Conservation (phyloP, 1,140 invertebrate species). For the Belonocnema kinseyi region DNA sequence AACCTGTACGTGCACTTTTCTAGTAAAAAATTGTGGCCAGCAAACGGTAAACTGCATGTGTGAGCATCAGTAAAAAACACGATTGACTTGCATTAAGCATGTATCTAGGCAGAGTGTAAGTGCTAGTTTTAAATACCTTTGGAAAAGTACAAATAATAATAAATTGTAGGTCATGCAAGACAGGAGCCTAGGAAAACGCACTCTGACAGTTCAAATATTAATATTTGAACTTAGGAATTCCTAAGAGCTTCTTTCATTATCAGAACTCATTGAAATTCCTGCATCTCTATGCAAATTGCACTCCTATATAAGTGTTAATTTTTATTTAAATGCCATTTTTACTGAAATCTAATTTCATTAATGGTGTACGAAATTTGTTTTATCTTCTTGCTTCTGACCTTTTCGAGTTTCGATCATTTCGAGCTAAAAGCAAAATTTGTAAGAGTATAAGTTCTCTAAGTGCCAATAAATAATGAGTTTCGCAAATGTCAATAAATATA, state of each 20-base stretch:
- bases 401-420: too few species aligned
- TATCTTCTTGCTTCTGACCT: too few species aligned
- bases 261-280: conserved; percentile 12
- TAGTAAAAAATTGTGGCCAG: conserved; percentile 9
- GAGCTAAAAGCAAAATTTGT: too few species aligned
- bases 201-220: conserved; percentile 6
- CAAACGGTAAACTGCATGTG: conserved; percentile 26
- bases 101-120: conserved; percentile 6
- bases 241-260: not conserved
- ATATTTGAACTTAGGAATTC: too few species aligned
- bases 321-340: not conserved
- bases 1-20: conserved; percentile 22
- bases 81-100: conserved; percentile 9
- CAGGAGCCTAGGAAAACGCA: not conserved
- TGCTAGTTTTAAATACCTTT: not conserved
- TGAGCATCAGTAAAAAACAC: conserved; percentile 15
- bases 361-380: too few species aligned
- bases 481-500: too few species aligned
- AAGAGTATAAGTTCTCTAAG: too few species aligned
- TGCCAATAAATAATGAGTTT: too few species aligned
- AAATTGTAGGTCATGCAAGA: not conserved
- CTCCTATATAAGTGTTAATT: not conserved
- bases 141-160: not conserved
- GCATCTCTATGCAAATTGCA: conserved; percentile 12
- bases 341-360: not conserved